Conservation (phyloP, 2,113 vertebrate genomes). For the Willisornis vidua region DNA sequence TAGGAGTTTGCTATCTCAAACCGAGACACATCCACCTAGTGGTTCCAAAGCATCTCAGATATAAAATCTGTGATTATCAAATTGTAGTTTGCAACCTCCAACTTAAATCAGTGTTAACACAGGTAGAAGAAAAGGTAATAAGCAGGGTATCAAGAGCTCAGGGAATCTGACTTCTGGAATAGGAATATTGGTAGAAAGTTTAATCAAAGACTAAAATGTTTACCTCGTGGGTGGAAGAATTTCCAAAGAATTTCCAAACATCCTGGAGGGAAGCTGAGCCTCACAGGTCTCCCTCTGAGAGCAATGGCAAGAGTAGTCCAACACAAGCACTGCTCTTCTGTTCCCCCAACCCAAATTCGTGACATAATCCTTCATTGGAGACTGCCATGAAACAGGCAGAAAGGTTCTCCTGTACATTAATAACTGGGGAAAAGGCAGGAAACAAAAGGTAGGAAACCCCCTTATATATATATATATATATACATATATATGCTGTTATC, state of each 20-base stretch:
- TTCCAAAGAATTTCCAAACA: background rate
- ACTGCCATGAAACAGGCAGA: background rate
- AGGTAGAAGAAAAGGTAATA: background rate
- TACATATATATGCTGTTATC: background rate
- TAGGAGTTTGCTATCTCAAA: too few species aligned
- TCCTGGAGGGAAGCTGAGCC: background rate
- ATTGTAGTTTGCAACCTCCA: background rate
- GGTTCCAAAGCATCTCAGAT: background rate
- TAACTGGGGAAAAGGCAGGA: background rate
- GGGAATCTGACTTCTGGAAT: background rate
- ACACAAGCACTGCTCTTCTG: accelerated
- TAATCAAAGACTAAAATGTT: background rate
- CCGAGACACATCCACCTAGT: background rate
- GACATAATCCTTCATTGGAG: background rate
- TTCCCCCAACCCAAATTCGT: accelerated
- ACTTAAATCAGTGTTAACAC: background rate
- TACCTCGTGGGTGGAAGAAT: background rate
- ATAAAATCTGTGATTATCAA: background rate
- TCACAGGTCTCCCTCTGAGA: background rate
- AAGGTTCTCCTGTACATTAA: background rate
- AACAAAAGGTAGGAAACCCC: background rate
- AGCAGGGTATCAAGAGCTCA: background rate
- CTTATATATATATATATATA: accelerated
- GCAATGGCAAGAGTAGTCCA: background rate
- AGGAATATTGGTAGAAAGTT: background rate